Evolutionary conservation across 2,797 vertebrate genomes (phyloP), one percentile per base, ranked within the genome.

Genomic region (Hydrophis major): DNA sequence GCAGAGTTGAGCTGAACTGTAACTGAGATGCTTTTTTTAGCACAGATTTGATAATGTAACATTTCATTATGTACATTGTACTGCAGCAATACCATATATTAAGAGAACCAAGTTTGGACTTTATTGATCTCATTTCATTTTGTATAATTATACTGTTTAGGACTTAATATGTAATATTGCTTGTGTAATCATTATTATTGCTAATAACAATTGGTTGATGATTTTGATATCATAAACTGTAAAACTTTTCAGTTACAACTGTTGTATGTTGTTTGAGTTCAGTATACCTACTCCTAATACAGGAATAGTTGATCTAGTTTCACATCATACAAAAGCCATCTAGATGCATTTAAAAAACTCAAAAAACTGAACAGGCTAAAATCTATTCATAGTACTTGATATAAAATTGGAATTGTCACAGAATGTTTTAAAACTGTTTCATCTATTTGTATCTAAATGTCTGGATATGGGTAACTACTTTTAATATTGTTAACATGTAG

Each of bases 181-280:
- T 83, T 83, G 74, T 47, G 10, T 25, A 47, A 20, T 83, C 74
- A 47, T 42, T 78, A 37, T 83, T 86, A 8, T 47, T 74, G 28
- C 32, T 56, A 53, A 74, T 86, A 42, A 10, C 25, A 86, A 86
- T 50, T 86, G 37, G 22, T 56, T 42, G 22, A 78, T 78, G 37
- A 42, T 78, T 78, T 83, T 90, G 28, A 83, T 78, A 83, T 47
- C 6, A 18, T 83, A 28, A 91, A 83, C 42, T 37, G 2, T 37
- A 91, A 83, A 57, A 83, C 4, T 18, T 27, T 27, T 69, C 11
- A 55, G 47, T 69, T 90, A 20, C 20, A 2, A 14, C 50, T 69
- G 10, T 55, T 22, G 78, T 95, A 95, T 93, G 93, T 93, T 94
- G 63, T 94, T 42, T 83, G 37, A 47, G 16, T 47, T 91, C 37